A percentile compares a stretch with the other conserved stretches of the same genome.
These are phyloP conservation scores for Dreissena polymorpha DNA, from an alignment of 1,140 invertebrate genomes.

Conservation along the genomic window DNA sequence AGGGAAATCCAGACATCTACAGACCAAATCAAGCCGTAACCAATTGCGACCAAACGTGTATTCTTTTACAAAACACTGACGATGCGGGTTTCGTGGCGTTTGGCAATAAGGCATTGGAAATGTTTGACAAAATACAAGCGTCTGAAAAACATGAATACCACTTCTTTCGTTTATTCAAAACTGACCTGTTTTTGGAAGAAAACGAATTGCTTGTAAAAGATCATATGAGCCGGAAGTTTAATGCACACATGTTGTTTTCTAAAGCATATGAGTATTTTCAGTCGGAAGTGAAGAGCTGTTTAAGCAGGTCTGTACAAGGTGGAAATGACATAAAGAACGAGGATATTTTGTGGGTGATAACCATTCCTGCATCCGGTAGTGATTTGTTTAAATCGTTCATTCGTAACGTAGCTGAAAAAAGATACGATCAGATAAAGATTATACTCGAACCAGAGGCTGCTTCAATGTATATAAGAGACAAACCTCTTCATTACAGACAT, in stretches of 20 bases:
- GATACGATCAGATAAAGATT: slow-evolving; percentile 19
- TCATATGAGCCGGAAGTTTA: not conserved
- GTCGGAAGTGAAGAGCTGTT: too few species aligned
- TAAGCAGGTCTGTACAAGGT: not conserved
- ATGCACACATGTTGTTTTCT: not conserved
- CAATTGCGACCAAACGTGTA: slow-evolving; percentile 14
- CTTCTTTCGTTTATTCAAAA: slow-evolving; percentile 47
- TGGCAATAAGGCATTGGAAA: slow-evolving; percentile 29
- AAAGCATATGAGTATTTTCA: not conserved
- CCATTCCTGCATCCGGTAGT: slow-evolving; percentile 43
- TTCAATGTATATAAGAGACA: slow-evolving; percentile 47
- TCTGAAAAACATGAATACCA: slow-evolving; percentile 6
- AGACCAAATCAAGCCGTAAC: not conserved
- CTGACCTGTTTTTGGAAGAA: slow-evolving; percentile 5
- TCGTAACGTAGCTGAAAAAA: slow-evolving; percentile 46
- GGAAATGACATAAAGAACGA: not conserved
- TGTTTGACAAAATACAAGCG: slow-evolving; percentile 4
- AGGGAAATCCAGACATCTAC: not conserved
- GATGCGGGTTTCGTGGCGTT: slow-evolving; percentile 18
- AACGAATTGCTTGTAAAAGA: not conserved
- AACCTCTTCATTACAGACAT: not conserved
- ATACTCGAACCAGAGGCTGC: slow-evolving; percentile 57
- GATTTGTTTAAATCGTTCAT: slow-evolving; percentile 44
- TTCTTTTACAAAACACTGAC: slow-evolving; percentile 1
- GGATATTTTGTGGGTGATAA: slow-evolving; percentile 46